Evolutionary conservation across 2,797 vertebrate genomes (phyloP), one percentile per base, ranked within the genome.

Genomic region (Pseudomugil gertrudae): DNA sequence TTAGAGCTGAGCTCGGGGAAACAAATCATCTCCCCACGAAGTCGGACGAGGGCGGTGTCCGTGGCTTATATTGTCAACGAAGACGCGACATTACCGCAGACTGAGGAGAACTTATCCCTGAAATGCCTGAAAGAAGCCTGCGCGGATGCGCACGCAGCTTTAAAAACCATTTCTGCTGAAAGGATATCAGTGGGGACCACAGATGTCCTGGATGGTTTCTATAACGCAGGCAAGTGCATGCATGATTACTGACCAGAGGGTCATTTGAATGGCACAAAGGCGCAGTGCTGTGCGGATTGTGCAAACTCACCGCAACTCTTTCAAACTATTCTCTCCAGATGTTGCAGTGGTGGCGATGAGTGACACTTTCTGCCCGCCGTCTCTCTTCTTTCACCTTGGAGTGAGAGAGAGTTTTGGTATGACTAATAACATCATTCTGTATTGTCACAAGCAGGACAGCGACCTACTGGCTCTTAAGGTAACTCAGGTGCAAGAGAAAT

Each of bases 361-460:
- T 2, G 93, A 92, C 87, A 90, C 93, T 0, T 87, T 94, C 66
- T 95, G 93, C 21, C 96, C 97, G 57, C 94, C 94, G 1, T 98
- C 96, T 0, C 93, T 97, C 15, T 97, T 97, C 86, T 98, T 97
- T 74, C 96, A 98, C 89, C 92, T 98, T 0, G 96, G 94, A 1
- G 94, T 97, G 56, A 93, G 96, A 1, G 96, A 98, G 84, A 97
- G 96, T 81, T 98, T 96, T 94, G 94, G 94, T 66, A 97, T 97
- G 96, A 96, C 93, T 68, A 96, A 97, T 79, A 98, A 97, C 57
- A 88, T 96, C 19, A 94, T 98, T 33, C 91, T 98, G 5, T 98
- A 95, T 85, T 93, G 95, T 69, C 93, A 91, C 78, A 93, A 93
- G 0, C 93, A 95, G 62, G 94, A 95, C 2, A 91, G 92, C 2